Evolutionary conservation across 2,113 vertebrate species (phyloP).

Genomic region (Paradoxurus hermaphroditus): DNA sequence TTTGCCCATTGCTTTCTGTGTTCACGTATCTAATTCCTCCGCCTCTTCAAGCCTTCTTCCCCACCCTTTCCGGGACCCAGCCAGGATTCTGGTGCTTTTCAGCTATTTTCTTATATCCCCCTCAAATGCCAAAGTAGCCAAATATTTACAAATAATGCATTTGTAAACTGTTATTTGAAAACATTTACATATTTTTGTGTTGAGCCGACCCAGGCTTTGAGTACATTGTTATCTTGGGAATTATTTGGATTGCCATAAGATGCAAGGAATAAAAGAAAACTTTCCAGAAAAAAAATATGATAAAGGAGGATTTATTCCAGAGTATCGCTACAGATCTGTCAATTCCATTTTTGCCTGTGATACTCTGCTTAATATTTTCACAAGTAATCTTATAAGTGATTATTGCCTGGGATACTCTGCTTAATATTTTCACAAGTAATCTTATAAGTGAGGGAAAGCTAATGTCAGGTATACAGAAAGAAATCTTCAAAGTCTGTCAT

Average conservation of each 20-base stretch:
- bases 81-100: not conserved
- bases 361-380: not conserved
- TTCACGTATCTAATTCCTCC: not conserved
- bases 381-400: not conserved
- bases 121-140: not conserved
- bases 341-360: not conserved
- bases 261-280: not conserved
- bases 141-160: not conserved
- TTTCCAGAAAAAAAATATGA: not conserved
- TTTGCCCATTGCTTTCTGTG: accelerated
- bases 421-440: not conserved
- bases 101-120: not conserved
- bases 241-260: not conserved
- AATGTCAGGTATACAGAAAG: not conserved
- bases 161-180: not conserved
- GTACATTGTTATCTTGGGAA: not conserved
- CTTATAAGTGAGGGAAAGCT: not conserved
- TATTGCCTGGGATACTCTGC: not conserved
- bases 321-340: not conserved
- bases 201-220: not conserved
- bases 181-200: not conserved
- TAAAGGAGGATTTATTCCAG: not conserved
- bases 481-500: not conserved
- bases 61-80: not conserved
- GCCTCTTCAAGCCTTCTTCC: not conserved